Conservation (phyloP, 1,140 invertebrate genomes). For the Drosophila pachea region DNA sequence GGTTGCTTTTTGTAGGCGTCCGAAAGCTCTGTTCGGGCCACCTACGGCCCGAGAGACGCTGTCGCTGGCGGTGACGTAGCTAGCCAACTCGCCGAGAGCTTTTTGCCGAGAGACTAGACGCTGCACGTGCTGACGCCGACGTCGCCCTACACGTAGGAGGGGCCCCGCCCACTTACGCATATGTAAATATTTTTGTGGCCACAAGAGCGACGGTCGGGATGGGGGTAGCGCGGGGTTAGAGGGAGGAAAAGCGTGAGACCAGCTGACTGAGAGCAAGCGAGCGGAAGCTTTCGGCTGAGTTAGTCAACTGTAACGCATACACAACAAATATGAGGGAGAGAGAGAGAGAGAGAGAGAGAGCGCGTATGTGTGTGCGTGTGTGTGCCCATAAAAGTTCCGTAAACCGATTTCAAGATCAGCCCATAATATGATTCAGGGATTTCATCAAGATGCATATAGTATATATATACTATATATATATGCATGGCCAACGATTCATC, state of each 20-base stretch:
- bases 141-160: constrained; percentile 16
- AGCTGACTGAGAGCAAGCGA: neutral
- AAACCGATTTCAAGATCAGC: no score
- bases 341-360: no score
- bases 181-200: constrained; percentile 55
- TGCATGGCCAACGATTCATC: no score
- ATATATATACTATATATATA: neutral
- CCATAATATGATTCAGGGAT: no score
- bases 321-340: no score
- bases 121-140: constrained; percentile 25
- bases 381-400: no score
- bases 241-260: constrained; percentile 1
- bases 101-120: constrained; percentile 28
- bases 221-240: no score
- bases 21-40: constrained; percentile 60
- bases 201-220: neutral
- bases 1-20: constrained; percentile 69
- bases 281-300: constrained; percentile 16
- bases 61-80: constrained; percentile 60
- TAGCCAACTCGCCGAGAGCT: constrained; percentile 9
- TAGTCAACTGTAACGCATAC: constrained; percentile 11
- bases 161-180: constrained; percentile 37
- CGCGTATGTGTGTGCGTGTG: no score
- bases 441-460: neutral
- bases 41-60: constrained; percentile 30